phyloP scores from a whole-genome alignment of 2,888 invertebrate species.

The Chrysomela aeneicollis region DNA sequence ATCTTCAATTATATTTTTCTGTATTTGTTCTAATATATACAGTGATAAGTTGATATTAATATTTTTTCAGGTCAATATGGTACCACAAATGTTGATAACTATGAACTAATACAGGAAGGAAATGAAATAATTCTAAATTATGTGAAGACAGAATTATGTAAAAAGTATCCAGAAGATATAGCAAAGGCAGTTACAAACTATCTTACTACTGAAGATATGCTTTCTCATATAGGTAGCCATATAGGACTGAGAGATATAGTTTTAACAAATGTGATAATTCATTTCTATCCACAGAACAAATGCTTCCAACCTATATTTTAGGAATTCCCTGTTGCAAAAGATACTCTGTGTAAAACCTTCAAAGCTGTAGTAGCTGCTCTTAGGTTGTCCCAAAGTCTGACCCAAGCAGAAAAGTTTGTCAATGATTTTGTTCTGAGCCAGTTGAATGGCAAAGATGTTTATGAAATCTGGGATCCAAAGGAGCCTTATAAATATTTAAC shows the following conservation, averaged over 20 bases:
- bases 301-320: conserved; percentile 53
- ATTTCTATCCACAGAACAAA: not conserved
- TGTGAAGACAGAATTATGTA: conserved; percentile 71
- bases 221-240: conserved; percentile 75
- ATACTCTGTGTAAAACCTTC: conserved; percentile 76
- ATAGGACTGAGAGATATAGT: conserved; percentile 87
- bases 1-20: not conserved
- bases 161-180: conserved; percentile 79
- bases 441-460: conserved; percentile 84
- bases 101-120: conserved; percentile 73
- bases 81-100: conserved; percentile 66
- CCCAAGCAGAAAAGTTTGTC: conserved; percentile 78
- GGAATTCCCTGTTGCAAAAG: conserved; percentile 75
- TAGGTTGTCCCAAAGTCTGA: conserved; percentile 69
- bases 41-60: not conserved
- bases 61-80: conserved; percentile 18
- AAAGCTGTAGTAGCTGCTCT: conserved; percentile 85
- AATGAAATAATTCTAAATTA: conserved; percentile 71
- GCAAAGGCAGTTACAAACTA: conserved; percentile 72
- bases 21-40: too few relatives aligned
- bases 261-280: conserved; percentile 72
- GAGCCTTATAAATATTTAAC: conserved; percentile 79
- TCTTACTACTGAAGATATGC: conserved; percentile 70
- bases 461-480: conserved; percentile 83
- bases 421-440: conserved; percentile 87